Evolutionary conservation across 2,888 invertebrate species (phyloP).

Genomic region (Sphaerophoria rueppellii): DNA sequence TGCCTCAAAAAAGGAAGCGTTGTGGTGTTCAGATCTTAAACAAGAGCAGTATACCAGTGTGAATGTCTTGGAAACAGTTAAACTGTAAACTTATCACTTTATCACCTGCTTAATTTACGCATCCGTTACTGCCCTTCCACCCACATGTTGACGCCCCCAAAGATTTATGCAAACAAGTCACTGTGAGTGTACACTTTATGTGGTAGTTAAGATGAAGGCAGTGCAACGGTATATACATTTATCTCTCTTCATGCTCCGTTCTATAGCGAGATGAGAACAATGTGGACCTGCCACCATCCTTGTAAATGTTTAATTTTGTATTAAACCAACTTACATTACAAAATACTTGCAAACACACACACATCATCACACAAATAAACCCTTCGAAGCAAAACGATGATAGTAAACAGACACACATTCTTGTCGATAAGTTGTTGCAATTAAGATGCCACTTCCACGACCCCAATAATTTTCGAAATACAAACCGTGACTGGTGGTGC

Average conservation of each 20-base stretch:
- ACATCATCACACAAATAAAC: not conserved
- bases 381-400: not conserved
- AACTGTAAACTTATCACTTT: constrained; percentile 66
- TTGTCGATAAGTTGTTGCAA: constrained; percentile 48
- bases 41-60: not conserved
- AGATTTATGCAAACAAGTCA: constrained; percentile 35
- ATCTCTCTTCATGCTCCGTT: constrained; percentile 11
- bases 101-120: constrained; percentile 66
- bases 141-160: constrained; percentile 33
- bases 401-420: constrained; percentile 29
- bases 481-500: not conserved
- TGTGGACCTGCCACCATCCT: constrained; percentile 7
- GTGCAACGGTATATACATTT: constrained; percentile 37
- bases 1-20: not conserved
- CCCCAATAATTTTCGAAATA: constrained; percentile 58
- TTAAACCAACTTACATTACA: constrained; percentile 50
- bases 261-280: not conserved
- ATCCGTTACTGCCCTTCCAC: constrained; percentile 45
- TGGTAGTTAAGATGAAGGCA: constrained; percentile 10
- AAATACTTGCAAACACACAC: constrained; percentile 21
- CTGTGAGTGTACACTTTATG: not conserved
- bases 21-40: constrained; percentile 18
- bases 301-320: constrained; percentile 53
- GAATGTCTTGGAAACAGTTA: constrained; percentile 25
- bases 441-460: constrained; percentile 67